A percentile compares a stretch with the other conserved stretches of the same genome.
phyloP scores from a whole-genome alignment of 2,888 invertebrate species.

The Carcina quercana region DNA sequence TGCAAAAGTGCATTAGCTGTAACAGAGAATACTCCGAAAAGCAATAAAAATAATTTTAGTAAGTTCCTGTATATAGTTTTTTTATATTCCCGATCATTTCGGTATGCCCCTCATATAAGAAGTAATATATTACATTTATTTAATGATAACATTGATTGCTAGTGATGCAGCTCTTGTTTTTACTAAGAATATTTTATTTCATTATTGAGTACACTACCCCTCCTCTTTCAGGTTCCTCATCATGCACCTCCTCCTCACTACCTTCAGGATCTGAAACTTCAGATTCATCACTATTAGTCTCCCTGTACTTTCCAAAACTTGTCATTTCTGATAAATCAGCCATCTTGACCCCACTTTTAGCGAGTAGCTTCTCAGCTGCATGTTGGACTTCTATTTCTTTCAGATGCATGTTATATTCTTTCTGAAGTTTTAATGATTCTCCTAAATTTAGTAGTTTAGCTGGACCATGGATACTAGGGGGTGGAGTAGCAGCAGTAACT shows the following conservation, averaged over 20 bases:
- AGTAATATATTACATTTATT: too few species aligned
- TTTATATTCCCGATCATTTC: too few species aligned
- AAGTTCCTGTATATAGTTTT: too few species aligned
- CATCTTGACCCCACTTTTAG: conserved; percentile 48
- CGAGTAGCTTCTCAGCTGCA: conserved; percentile 70
- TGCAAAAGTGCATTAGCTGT: too few species aligned
- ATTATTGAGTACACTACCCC: conserved; percentile 70
- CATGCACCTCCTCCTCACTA: conserved; percentile 71
- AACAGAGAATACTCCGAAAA: too few species aligned
- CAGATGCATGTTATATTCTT: conserved; percentile 57
- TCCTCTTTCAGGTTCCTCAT: conserved; percentile 72
- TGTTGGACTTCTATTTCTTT: conserved; percentile 70
- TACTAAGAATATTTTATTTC: conserved; percentile 40
- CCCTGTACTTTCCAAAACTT: conserved; percentile 52
- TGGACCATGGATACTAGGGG: conserved; percentile 69
- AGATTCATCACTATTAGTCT: conserved; percentile 46
- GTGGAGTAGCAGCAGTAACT: conserved; percentile 77
- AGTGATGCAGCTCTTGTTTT: not conserved
- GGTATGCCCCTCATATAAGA: too few species aligned
- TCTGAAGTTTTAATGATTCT: conserved; percentile 74
- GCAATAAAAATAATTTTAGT: too few species aligned
- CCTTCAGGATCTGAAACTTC: conserved; percentile 52
- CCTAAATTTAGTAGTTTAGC: conserved; percentile 66
- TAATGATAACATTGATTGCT: too few species aligned
- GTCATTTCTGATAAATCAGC: conserved; percentile 43